Evolutionary conservation across 2,113 vertebrate genomes (phyloP).

Genomic region (Myotis lucifugus): DNA sequence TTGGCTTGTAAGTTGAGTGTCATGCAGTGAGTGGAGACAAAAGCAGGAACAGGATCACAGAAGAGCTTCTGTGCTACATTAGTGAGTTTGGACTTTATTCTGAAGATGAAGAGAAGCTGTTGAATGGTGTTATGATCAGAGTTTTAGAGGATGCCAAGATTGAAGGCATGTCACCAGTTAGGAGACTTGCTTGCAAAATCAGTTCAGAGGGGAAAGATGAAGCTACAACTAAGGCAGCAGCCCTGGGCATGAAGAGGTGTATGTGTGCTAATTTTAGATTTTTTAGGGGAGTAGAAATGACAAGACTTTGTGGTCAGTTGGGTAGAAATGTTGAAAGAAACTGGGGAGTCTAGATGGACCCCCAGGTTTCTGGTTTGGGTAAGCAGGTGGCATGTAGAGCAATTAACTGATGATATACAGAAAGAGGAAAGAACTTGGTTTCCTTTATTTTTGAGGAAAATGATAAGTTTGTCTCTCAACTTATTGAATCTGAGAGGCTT

Average conservation of each 20-base stretch:
- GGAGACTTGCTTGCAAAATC: background rate
- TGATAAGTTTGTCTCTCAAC: conserved; percentile 39
- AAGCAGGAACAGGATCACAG: background rate
- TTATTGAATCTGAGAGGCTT: background rate
- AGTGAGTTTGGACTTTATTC: background rate
- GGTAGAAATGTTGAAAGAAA: background rate
- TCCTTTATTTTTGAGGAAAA: conserved; percentile 48
- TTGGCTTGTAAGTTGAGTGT: background rate
- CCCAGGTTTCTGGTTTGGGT: background rate
- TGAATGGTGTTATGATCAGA: background rate
- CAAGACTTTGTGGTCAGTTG: background rate
- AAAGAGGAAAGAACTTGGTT: conserved; percentile 42
- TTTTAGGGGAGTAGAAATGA: background rate
- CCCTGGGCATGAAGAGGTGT: background rate
- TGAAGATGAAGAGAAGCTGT: background rate
- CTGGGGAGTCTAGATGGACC: background rate
- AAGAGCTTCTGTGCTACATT: background rate
- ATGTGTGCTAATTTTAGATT: background rate
- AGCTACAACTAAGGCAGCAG: background rate
- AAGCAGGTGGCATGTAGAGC: background rate
- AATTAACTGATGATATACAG: background rate
- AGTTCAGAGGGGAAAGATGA: background rate
- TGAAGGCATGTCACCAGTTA: background rate
- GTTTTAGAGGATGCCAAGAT: background rate
- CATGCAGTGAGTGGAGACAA: background rate